These are phyloP conservation scores for Brachionus koreanus DNA, from an alignment of 1,140 invertebrate genomes.

Conservation along the genomic window DNA sequence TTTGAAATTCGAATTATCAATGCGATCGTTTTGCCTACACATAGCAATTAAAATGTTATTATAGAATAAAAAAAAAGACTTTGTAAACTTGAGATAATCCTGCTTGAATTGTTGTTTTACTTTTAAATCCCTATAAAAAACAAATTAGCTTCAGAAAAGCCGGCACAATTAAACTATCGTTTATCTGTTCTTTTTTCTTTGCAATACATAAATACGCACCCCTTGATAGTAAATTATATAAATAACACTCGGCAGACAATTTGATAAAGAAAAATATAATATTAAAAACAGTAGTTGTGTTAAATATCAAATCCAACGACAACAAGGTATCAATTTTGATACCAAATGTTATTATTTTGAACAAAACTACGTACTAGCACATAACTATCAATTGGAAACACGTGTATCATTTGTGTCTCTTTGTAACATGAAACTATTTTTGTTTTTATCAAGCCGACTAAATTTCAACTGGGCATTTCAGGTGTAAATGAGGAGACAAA, in stretches of 20 bases:
- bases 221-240: constrained; percentile 38
- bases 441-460: background rate
- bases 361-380: background rate
- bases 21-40: background rate
- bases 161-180: constrained; percentile 34
- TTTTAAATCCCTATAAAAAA: constrained; percentile 28
- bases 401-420: background rate
- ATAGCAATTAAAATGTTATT: constrained; percentile 33
- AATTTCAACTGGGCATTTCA: background rate
- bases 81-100: constrained; percentile 39
- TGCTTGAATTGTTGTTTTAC: background rate
- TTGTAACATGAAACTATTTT: background rate
- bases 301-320: constrained; percentile 17
- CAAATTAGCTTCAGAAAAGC: background rate
- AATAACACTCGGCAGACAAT: background rate
- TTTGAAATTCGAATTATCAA: constrained; percentile 32
- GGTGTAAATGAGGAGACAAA: background rate
- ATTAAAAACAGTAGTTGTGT: background rate
- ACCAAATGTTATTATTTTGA: background rate
- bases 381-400: constrained; percentile 30
- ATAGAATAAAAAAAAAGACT: constrained; percentile 9
- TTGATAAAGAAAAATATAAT: background rate
- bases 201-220: background rate
- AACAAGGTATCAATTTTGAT: constrained; percentile 22
- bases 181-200: background rate